A percentile compares a stretch with the other conserved stretches of the same genome.
Conservation (phyloP, 2,797 vertebrate species). For the Gila robusta region DNA sequence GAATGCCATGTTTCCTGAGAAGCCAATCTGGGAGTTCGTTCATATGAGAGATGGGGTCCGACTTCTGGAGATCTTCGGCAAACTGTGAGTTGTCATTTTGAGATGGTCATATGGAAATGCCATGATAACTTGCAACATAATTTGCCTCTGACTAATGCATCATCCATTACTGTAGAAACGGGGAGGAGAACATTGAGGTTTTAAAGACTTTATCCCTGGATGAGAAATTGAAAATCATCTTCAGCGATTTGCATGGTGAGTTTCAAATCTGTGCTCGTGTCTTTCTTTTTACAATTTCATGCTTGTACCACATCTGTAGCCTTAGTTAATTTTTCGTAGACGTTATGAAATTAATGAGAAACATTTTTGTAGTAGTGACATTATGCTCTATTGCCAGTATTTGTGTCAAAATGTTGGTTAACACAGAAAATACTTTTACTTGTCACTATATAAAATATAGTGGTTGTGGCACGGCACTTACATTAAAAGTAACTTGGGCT, state of each 20-base stretch:
- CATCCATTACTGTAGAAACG: conserved; percentile 75
- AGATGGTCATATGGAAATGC: conserved; percentile 1
- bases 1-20: conserved; percentile 80
- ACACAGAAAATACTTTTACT: background rate
- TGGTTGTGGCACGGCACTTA: background rate
- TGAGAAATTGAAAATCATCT: conserved; percentile 78
- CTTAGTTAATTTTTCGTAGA: background rate
- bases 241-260: conserved; percentile 87
- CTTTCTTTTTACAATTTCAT: background rate
- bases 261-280: background rate
- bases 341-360: background rate
- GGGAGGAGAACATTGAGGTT: conserved; percentile 68
- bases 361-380: background rate
- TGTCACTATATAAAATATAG: background rate
- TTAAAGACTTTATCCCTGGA: conserved; percentile 69
- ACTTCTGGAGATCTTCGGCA: conserved; percentile 82
- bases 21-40: conserved; percentile 67
- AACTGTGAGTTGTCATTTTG: conserved; percentile 82
- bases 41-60: conserved; percentile 84
- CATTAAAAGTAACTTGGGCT: background rate
- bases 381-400: background rate
- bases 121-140: background rate
- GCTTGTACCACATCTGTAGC: background rate
- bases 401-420: background rate
- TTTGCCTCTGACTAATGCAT: background rate